Evolutionary conservation across 1,140 invertebrate genomes (phyloP).

Genomic region (Trypoxylus dichotomus): DNA sequence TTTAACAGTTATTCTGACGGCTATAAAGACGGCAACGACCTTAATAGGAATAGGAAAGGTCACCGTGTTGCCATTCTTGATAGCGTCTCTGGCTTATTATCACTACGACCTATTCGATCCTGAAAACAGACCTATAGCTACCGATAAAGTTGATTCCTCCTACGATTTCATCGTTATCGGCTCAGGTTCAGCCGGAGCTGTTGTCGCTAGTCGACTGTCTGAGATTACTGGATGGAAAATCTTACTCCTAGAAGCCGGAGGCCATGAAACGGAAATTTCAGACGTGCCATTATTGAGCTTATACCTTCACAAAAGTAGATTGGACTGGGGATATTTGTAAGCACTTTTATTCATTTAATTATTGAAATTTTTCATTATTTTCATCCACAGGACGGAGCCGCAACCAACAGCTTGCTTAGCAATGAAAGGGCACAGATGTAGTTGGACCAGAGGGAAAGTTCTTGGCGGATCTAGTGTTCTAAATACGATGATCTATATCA

Average conservation of each 20-base stretch:
- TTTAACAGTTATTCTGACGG: conserved; percentile 41
- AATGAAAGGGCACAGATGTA: conserved; percentile 75
- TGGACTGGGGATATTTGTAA: conserved; percentile 90
- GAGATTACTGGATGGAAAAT: conserved; percentile 79
- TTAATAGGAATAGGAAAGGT: conserved; percentile 71
- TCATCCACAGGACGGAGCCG: conserved; percentile 72
- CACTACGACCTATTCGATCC: conserved; percentile 86
- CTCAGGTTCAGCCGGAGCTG: conserved; percentile 83
- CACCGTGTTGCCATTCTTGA: conserved; percentile 73
- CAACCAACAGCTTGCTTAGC: conserved; percentile 83
- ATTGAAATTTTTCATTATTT: not conserved
- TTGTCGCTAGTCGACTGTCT: conserved; percentile 81
- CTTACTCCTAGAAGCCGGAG: conserved; percentile 84
- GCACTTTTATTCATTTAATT: conserved; percentile 26
- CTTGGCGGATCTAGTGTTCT: conserved; percentile 85
- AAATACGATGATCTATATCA: conserved; percentile 90
- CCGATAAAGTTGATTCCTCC: conserved; percentile 62
- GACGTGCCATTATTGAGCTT: conserved; percentile 82
- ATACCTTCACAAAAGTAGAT: conserved; percentile 84
- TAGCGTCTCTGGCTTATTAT: conserved; percentile 79
- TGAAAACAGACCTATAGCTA: conserved; percentile 72
- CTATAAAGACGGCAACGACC: conserved; percentile 69
- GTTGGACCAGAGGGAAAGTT: conserved; percentile 76
- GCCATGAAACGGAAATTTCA: conserved; percentile 80
- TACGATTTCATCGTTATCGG: conserved; percentile 84